Conservation (phyloP, 2,797 vertebrate genomes). For the Arvicola amphibius region DNA sequence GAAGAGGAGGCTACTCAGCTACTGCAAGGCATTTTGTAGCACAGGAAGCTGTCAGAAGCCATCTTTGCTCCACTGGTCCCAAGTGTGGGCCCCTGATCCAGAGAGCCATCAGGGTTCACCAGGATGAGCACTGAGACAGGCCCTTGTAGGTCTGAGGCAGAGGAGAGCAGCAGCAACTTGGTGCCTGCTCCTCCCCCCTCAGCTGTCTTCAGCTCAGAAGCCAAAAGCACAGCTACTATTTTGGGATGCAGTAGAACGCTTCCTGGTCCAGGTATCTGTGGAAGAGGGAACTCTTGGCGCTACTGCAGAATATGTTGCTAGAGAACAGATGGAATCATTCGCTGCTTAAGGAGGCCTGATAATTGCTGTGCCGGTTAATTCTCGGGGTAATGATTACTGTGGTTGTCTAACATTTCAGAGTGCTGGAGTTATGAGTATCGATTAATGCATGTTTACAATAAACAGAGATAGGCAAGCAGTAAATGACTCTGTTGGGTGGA, state of each 20-base stretch:
- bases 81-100: not conserved
- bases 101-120: not conserved
- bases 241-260: constrained; percentile 72
- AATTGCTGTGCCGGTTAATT: constrained; percentile 49
- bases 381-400: constrained; percentile 37
- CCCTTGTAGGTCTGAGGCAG: constrained; percentile 54
- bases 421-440: constrained; percentile 11
- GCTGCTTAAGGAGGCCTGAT: constrained; percentile 63
- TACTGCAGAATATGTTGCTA: constrained; percentile 24
- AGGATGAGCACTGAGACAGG: constrained; percentile 18
- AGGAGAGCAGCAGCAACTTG: not conserved
- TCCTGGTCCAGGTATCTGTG: constrained; percentile 79
- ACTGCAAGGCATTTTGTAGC: constrained; percentile 57
- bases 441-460: not conserved
- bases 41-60: constrained; percentile 69
- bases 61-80: constrained; percentile 47
- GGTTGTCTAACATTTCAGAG: constrained; percentile 52
- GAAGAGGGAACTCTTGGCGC: constrained; percentile 69
- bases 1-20: constrained; percentile 64
- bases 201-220: constrained; percentile 35
- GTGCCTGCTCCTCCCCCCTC: constrained; percentile 14
- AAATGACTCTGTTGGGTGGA: constrained; percentile 45
- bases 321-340: constrained; percentile 19
- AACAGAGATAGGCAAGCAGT: constrained; percentile 3
- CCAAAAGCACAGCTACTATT: constrained; percentile 72